Percentiles rank a stretch among this genome's conserved stretches.
These are phyloP conservation scores for Teleogryllus oceanicus DNA, from an alignment of 2,888 invertebrate genomes.

Conservation along the genomic window DNA sequence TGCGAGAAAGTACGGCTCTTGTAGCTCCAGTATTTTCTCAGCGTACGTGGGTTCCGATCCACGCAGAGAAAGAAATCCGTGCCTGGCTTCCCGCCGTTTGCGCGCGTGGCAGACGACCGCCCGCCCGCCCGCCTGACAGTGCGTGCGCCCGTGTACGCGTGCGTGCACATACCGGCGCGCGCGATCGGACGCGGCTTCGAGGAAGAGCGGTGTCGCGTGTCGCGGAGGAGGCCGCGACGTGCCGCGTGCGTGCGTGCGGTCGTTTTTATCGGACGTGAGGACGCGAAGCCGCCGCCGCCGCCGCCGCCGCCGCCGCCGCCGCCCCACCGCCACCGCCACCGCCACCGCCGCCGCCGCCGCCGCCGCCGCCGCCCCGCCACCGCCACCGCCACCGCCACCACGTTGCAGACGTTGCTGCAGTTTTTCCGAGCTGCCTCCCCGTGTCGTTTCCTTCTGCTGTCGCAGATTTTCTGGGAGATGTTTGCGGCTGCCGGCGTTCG, in stretches of 20 bases:
- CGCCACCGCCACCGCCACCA: background rate
- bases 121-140: no score
- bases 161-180: background rate
- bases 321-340: background rate
- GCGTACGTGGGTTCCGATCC: no score
- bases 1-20: no score
- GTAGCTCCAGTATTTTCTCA: no score
- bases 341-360: background rate
- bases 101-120: no score
- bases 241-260: background rate
- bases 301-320: background rate
- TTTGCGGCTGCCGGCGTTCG: no score
- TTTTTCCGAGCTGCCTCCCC: background rate
- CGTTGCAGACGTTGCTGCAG: background rate
- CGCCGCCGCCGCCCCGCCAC: background rate
- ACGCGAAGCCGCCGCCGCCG: background rate
- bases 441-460: background rate
- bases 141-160: background rate
- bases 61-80: no score
- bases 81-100: no score
- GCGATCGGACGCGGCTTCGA: background rate
- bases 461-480: no score
- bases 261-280: background rate
- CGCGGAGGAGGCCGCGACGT: background rate
- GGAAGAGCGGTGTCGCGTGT: background rate